phyloP scores from a whole-genome alignment of 2,797 vertebrate species.

The Borostomias antarcticus region DNA sequence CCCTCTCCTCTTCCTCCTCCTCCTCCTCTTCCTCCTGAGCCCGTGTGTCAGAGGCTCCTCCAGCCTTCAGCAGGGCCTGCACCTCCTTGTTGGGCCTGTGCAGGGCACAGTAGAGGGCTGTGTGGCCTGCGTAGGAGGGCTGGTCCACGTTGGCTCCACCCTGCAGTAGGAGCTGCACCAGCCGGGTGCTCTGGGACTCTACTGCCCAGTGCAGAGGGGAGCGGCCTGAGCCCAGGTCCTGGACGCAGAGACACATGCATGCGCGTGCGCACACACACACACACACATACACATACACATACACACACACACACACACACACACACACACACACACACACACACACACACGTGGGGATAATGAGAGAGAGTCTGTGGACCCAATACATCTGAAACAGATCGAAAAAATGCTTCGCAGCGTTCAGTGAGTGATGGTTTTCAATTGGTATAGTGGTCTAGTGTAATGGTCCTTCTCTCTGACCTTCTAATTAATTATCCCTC shows the following conservation, averaged over 20 bases:
- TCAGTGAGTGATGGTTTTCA: too few species aligned
- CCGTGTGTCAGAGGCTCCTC: constrained; percentile 66
- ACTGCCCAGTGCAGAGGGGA: constrained; percentile 78
- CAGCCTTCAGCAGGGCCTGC: constrained; percentile 63
- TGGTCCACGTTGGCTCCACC: constrained; percentile 62
- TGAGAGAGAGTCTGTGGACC: too few species aligned
- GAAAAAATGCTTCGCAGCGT: too few species aligned
- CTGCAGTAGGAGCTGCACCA: constrained; percentile 68
- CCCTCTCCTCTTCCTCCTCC: constrained; percentile 49
- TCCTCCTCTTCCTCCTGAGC: constrained; percentile 52
- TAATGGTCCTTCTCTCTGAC: not conserved
- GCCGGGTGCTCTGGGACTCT: constrained; percentile 61
- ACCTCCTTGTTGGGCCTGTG: constrained; percentile 68
- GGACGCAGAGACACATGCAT: too few species aligned
- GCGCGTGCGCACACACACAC: too few species aligned
- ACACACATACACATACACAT: too few species aligned
- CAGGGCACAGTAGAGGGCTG: constrained; percentile 72
- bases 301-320: too few species aligned
- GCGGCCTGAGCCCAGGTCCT: constrained; percentile 77
- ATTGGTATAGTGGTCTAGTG: too few species aligned
- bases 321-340: too few species aligned
- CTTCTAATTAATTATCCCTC: not conserved
- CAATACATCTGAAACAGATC: too few species aligned
- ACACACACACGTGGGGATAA: too few species aligned
- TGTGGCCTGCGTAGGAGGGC: constrained; percentile 74